phyloP scores from a whole-genome alignment of 2,113 vertebrate species.

The Crotalus viridis region DNA sequence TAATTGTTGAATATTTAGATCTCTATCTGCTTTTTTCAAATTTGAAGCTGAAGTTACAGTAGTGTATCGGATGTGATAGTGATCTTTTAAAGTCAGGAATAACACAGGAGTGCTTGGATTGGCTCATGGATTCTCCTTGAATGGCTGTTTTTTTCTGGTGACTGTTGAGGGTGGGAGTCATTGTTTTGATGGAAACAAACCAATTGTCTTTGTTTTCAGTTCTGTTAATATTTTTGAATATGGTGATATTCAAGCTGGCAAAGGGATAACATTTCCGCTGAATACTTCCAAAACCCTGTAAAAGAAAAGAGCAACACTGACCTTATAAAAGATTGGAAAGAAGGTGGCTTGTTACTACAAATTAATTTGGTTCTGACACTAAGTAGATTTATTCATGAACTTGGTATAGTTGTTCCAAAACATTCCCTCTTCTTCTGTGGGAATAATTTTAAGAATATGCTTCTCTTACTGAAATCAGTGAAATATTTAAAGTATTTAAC shows the following conservation, averaged over 20 bases:
- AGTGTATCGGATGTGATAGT: neutral
- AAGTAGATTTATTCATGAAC: neutral
- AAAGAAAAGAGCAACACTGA: neutral
- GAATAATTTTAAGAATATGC: neutral
- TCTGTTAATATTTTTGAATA: neutral
- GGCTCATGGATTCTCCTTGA: neutral
- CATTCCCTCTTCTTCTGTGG: neutral
- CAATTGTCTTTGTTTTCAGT: conserved; percentile 15
- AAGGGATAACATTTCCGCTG: neutral
- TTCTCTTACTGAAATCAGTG: neutral
- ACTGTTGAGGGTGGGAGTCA: neutral
- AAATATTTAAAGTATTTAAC: neutral
- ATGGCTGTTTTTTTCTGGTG: neutral
- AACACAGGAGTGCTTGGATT: neutral
- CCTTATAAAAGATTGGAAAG: neutral
- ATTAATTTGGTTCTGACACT: conserved; percentile 5
- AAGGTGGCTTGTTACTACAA: neutral
- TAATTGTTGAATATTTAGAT: neutral
- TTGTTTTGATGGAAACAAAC: neutral
- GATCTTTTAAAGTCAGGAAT: neutral
- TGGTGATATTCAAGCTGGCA: neutral
- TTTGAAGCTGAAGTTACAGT: neutral
- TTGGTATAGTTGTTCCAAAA: neutral
- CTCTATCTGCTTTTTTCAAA: neutral
- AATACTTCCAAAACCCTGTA: neutral